Evolutionary conservation across 2,888 invertebrate genomes (phyloP).

Genomic region (Hypolimnas misippus): DNA sequence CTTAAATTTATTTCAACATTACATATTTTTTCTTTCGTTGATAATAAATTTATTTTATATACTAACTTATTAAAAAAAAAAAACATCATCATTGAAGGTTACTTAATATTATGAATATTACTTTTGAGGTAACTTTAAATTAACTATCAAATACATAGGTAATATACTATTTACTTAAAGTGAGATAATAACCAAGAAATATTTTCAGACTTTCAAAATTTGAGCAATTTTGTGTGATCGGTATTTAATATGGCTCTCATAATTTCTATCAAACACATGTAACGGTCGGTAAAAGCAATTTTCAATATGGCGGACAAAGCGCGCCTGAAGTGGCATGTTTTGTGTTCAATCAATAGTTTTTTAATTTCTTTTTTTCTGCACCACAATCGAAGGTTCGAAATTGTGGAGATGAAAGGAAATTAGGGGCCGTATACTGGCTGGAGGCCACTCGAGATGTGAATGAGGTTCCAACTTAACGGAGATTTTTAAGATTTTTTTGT

Average conservation of each 20-base stretch:
- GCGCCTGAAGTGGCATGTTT: slow-evolving; percentile 74
- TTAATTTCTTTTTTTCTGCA: slow-evolving; percentile 68
- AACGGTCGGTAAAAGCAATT: slow-evolving; percentile 70
- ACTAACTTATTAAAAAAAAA: too few relatives aligned
- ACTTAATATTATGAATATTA: too few relatives aligned
- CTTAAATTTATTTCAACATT: too few relatives aligned
- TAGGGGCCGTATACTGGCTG: slow-evolving; percentile 64
- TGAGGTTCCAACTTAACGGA: slow-evolving; percentile 72
- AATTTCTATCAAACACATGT: slow-evolving; percentile 38
- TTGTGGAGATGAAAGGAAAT: slow-evolving; percentile 78
- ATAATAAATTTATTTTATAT: too few relatives aligned
- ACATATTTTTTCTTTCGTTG: too few relatives aligned
- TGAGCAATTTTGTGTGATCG: neutral
- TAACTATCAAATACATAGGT: too few relatives aligned
- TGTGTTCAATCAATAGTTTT: slow-evolving; percentile 80
- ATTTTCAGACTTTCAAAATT: neutral
- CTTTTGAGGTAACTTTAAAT: too few relatives aligned
- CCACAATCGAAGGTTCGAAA: slow-evolving; percentile 74
- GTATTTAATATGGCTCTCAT: slow-evolving; percentile 1
- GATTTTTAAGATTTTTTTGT: slow-evolving; percentile 72
- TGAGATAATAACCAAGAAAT: neutral
- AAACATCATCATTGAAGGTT: too few relatives aligned
- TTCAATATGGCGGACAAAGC: slow-evolving; percentile 79
- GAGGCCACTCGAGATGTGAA: slow-evolving; percentile 75
- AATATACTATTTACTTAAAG: too few relatives aligned